A percentile compares a stretch with the other conserved stretches of the same genome.
Conservation (phyloP, 2,797 vertebrate species). For the Siniperca scherzeri region DNA sequence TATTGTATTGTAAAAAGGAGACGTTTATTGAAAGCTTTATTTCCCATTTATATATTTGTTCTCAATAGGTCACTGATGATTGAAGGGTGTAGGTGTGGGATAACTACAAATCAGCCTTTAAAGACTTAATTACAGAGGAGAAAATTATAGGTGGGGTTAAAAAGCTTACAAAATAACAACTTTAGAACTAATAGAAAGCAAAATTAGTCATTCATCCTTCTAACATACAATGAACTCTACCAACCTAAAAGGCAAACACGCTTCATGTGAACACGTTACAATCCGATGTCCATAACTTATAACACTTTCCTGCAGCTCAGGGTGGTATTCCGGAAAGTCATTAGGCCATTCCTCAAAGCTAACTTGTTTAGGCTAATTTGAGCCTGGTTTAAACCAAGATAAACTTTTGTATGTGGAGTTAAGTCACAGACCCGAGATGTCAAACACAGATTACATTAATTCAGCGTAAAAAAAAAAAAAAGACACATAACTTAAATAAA, state of each 20-base stretch:
- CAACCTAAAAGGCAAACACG: background rate
- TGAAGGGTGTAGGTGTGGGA: background rate
- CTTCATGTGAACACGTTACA: background rate
- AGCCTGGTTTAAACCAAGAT: background rate
- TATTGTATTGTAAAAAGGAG: background rate
- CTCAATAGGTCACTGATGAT: background rate
- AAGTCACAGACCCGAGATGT: background rate
- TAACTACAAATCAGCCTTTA: background rate
- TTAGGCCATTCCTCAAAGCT: background rate
- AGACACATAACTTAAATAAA: background rate
- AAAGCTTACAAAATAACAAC: slow-evolving; percentile 5
- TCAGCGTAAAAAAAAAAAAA: background rate
- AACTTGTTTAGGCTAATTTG: background rate
- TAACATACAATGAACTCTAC: background rate
- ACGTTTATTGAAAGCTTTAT: background rate
- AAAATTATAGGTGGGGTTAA: background rate
- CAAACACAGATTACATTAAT: background rate
- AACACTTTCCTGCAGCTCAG: slow-evolving; percentile 2
- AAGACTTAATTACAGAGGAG: slow-evolving; percentile 12
- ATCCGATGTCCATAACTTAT: background rate
- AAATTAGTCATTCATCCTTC: background rate
- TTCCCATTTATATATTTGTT: background rate
- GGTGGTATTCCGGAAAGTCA: background rate
- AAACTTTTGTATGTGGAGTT: no score
- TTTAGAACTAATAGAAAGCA: background rate